These are phyloP conservation scores for Drosophila peninsularis DNA, from an alignment of 2,888 invertebrate genomes.

Conservation along the genomic window DNA sequence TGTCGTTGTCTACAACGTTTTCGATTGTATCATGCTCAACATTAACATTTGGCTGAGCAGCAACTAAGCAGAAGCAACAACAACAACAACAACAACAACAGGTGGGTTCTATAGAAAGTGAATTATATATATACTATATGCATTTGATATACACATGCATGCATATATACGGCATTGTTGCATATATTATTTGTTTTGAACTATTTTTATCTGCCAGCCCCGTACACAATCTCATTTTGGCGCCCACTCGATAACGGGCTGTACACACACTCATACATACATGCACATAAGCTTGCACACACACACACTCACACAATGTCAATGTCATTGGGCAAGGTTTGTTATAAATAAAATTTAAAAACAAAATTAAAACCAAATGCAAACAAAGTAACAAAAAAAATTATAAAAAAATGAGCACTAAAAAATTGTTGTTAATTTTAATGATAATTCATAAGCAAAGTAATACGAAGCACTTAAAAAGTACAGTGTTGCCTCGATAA, in stretches of 20 bases:
- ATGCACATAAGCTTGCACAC: not conserved
- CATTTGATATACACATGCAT: not conserved
- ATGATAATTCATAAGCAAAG: constrained; percentile 13
- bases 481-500: constrained; percentile 3
- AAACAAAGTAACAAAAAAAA: constrained; percentile 4
- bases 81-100: constrained; percentile 61
- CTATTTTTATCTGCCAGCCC: constrained; percentile 39
- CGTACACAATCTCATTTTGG: constrained; percentile 47
- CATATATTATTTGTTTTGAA: constrained; percentile 10
- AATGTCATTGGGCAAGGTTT: constrained; percentile 56
- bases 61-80: not conserved
- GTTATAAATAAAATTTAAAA: constrained; percentile 11
- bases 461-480: not conserved
- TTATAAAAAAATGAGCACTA: not conserved
- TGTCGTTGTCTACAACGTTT: constrained; percentile 10
- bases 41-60: constrained; percentile 12
- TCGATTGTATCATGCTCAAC: constrained; percentile 18
- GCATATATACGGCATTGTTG: not conserved
- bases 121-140: constrained; percentile 29
- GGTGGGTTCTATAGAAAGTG: constrained; percentile 60
- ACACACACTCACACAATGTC: constrained; percentile 19
- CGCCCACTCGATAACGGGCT: constrained; percentile 53
- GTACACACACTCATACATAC: constrained; percentile 4
- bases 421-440: constrained; percentile 8
- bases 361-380: constrained; percentile 15